Conservation (phyloP, 1,140 invertebrate species). For the Zaprionus capensis region DNA sequence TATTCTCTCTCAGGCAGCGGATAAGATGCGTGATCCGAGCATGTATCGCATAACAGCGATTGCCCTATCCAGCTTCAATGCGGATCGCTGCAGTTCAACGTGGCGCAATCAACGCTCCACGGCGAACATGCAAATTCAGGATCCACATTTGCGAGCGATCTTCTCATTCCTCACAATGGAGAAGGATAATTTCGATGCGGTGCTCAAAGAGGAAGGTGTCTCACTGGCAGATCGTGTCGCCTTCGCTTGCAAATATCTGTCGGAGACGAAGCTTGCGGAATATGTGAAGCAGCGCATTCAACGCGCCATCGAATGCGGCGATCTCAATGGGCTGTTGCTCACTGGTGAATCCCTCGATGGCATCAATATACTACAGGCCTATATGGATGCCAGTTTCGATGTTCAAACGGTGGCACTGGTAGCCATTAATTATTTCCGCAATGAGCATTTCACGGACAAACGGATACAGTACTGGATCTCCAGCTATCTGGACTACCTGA, state of each 20-base stretch:
- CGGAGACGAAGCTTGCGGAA: slow-evolving; percentile 91
- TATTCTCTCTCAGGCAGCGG: slow-evolving; percentile 90
- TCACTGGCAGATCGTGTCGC: slow-evolving; percentile 94
- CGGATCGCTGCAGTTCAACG: slow-evolving; percentile 90
- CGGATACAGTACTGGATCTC: slow-evolving; percentile 89
- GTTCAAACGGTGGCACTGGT: slow-evolving; percentile 95
- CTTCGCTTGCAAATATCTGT: slow-evolving; percentile 96
- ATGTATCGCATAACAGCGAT: slow-evolving; percentile 91
- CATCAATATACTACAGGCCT: slow-evolving; percentile 93
- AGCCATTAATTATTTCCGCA: slow-evolving; percentile 89
- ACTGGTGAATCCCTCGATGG: slow-evolving; percentile 91
- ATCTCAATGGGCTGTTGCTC: slow-evolving; percentile 93
- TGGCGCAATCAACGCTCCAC: slow-evolving; percentile 92
- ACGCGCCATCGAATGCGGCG: slow-evolving; percentile 90
- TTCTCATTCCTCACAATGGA: slow-evolving; percentile 96
- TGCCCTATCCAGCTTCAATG: slow-evolving; percentile 94
- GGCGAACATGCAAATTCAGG: slow-evolving; percentile 89
- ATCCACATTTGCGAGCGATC: slow-evolving; percentile 96
- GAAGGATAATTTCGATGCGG: slow-evolving; percentile 90
- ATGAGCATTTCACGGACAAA: slow-evolving; percentile 88
- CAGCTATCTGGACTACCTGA: slow-evolving; percentile 89
- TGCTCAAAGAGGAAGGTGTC: slow-evolving; percentile 92
- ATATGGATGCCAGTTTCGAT: slow-evolving; percentile 95
- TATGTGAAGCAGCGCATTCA: slow-evolving; percentile 90
- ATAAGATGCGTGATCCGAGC: slow-evolving; percentile 77